Conservation (phyloP, 2,113 vertebrate genomes). For the Romanogobio albipinnatus region DNA sequence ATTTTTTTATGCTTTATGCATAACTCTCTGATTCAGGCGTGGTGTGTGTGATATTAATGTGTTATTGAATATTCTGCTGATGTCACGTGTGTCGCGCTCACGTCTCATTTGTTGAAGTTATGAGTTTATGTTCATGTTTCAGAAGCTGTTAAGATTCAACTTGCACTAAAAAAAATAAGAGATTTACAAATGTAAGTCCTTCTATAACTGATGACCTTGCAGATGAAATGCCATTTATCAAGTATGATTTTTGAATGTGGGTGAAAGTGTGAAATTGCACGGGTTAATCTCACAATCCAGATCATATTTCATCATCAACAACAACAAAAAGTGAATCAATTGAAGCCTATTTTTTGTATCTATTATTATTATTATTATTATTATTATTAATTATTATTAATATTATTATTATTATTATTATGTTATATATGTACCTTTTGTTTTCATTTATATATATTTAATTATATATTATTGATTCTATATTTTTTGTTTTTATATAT, state of each 20-base stretch:
- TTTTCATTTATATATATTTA: too few relatives aligned
- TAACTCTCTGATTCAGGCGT: neutral
- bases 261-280: neutral
- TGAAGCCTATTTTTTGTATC: neutral
- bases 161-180: neutral
- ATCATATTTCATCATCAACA: neutral
- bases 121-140: neutral
- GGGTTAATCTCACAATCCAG: neutral
- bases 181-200: neutral
- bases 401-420: neutral
- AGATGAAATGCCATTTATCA: neutral
- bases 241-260: neutral
- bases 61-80: slow-evolving; percentile 9
- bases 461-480: too few relatives aligned
- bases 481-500: too few relatives aligned
- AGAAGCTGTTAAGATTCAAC: neutral
- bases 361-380: neutral
- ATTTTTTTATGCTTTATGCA: neutral
- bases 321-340: neutral
- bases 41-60: neutral
- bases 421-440: too few relatives aligned
- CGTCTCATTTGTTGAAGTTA: neutral
- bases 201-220: neutral
- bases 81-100: neutral
- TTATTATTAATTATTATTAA: neutral